Conservation (phyloP, 1,140 invertebrate species). For the Euschistus heros region DNA sequence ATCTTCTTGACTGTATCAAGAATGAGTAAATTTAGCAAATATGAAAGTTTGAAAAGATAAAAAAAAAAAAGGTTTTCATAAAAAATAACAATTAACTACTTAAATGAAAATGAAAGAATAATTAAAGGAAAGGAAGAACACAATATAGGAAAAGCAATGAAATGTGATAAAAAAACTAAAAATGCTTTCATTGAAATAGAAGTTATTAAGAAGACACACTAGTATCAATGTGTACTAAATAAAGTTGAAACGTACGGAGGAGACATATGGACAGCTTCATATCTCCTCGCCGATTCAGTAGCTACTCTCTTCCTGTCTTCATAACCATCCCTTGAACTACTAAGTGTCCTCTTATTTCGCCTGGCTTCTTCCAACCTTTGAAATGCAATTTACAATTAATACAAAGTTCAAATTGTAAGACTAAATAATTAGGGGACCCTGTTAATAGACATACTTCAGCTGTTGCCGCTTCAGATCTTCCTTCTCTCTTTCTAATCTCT, state of each 20-base stretch:
- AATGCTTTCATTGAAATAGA: no score
- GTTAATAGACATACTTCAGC: conserved; percentile 16
- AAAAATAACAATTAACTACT: no score
- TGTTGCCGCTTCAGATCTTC: conserved; percentile 58
- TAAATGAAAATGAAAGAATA: no score
- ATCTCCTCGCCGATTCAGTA: conserved; percentile 9
- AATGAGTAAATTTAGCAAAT: no score
- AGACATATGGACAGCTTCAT: conserved; percentile 10
- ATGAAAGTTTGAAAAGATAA: no score
- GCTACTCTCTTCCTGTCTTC: conserved; percentile 18
- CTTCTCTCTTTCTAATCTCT: conserved; percentile 70
- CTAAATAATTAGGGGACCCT: not conserved
- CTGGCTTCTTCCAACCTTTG: conserved; percentile 19
- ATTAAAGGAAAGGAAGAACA: no score
- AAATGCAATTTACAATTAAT: not conserved
- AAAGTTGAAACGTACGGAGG: conserved; percentile 3
- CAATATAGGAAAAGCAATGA: no score
- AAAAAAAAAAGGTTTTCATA: no score
- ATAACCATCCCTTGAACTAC: conserved; percentile 13
- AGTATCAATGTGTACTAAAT: no score
- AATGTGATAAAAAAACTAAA: no score
- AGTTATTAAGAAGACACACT: no score
- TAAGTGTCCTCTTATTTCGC: conserved; percentile 15
- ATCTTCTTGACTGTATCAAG: no score
- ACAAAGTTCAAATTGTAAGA: not conserved